Base-by-base conservation (phyloP, 2,113 vertebrate genomes). In the Amblyopsis rosae region DNA sequence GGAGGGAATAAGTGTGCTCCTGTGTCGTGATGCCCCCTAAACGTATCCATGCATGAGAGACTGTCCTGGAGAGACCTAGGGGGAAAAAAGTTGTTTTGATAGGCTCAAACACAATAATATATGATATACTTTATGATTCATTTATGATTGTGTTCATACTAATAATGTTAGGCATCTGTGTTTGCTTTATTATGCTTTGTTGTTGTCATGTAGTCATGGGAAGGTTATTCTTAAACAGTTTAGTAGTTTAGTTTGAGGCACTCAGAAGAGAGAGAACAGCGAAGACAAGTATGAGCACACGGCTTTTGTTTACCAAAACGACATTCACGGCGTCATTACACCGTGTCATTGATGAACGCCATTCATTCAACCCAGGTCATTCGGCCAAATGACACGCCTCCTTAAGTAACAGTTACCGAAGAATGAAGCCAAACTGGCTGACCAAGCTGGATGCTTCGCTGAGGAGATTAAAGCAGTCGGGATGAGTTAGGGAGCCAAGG, bases 11-110 rank as follows among this genome's bases (percentile, higher is more conserved):
- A 2, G 2, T 54, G 50, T 3, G 13, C 55, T 70, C 62, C 57
- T 47, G 71, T 64, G 49, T 76, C 12, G 63, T 67, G 62, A 32
- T 8, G 9, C 47, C 9, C 45, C 3, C 54, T 64, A 41, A 67
- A 76, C 67, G 56, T 26, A 61, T 6, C 59, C 46, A 54, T 16
- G 6, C 26, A 59, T 33, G 11, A 62, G 55, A 41, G 35, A 5
- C 0, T 41, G 35, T 41, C 4, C 35, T 41, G 7, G 4, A 41
- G 35, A 41, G 35, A 41, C 35, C 35, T 41, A 41, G 35, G 35
- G 1, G 35, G 35, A 41, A 41, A 41, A 41, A 41, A 41, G 35
- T 8, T 41, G 35, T 7, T 41, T 41, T 41, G 35, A 41, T 41
- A 8, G 35, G 4, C 35, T 7, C 4, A 41, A 41, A 41, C 35